These are phyloP conservation scores for Neosalanx taihuensis DNA, from an alignment of 2,797 vertebrate genomes.

Conservation along the genomic window DNA sequence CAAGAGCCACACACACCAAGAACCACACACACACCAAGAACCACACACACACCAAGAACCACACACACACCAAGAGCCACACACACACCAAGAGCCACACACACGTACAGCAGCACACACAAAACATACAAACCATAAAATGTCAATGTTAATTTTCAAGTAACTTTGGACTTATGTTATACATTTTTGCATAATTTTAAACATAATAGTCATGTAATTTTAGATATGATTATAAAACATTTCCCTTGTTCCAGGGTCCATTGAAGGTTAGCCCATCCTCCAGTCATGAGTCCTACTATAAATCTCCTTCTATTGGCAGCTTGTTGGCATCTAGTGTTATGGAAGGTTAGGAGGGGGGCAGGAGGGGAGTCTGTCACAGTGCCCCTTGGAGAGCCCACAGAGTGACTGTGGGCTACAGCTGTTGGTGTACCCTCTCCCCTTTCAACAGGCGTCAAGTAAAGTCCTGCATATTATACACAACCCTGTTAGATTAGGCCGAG, in stretches of 20 bases:
- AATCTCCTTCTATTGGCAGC: constrained; percentile 21
- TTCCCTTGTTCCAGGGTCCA: too few species aligned
- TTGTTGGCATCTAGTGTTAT: not conserved
- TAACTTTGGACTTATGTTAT: not conserved
- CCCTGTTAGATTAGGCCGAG: constrained; percentile 15
- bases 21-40: not conserved
- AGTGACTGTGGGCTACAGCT: constrained; percentile 28
- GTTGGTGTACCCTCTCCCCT: constrained; percentile 28
- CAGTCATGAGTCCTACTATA: constrained; percentile 6
- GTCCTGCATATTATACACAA: constrained; percentile 14
- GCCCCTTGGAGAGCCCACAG: constrained; percentile 1
- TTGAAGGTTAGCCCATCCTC: too few species aligned
- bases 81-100: not conserved
- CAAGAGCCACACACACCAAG: too few species aligned
- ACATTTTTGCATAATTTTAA: too few species aligned
- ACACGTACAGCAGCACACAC: too few species aligned
- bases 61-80: constrained; percentile 9
- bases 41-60: too few species aligned
- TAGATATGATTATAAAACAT: too few species aligned
- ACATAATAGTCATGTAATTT: too few species aligned
- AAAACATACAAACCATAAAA: constrained; percentile 17
- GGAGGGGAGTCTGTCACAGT: constrained; percentile 14
- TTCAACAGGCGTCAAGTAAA: constrained; percentile 30
- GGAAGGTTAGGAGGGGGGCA: too few species aligned
- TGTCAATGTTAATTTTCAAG: not conserved